Conservation (phyloP, 92 coral and sea anemone species). For the Parazoanthus darwini region DNA sequence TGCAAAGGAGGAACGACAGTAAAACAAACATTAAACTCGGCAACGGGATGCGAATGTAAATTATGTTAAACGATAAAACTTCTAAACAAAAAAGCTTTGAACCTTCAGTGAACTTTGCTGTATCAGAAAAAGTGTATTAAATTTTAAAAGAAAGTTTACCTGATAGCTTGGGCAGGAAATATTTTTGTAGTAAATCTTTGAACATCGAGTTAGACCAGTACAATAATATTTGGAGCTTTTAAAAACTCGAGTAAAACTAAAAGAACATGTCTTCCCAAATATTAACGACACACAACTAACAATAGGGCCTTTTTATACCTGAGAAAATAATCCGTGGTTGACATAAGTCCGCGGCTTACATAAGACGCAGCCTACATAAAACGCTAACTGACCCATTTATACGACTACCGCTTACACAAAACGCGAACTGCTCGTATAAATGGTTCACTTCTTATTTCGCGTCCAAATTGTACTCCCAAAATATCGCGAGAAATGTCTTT, state of each 20-base stretch:
- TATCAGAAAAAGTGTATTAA: not conserved
- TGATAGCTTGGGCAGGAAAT: not conserved
- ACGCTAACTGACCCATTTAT: too few species aligned
- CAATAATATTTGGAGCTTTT: not conserved
- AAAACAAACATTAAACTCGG: slow-evolving; percentile 25
- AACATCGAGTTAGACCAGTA: not conserved
- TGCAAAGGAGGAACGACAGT: slow-evolving; percentile 26
- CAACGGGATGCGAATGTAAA: slow-evolving; percentile 41
- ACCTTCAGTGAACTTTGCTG: not conserved
- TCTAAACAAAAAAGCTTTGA: not conserved
- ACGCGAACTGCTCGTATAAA: too few species aligned
- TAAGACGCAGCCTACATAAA: too few species aligned
- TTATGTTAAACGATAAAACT: slow-evolving; percentile 15
- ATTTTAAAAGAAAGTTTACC: not conserved
- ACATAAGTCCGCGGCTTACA: too few species aligned
- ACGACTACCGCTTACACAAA: too few species aligned
- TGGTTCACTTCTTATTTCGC: too few species aligned
- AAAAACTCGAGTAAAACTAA: not conserved
- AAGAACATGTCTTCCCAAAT: not conserved
- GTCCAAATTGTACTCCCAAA: too few species aligned
- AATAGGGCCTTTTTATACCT: too few species aligned
- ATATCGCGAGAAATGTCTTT: too few species aligned
- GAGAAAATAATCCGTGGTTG: too few species aligned
- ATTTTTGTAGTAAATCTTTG: slow-evolving; percentile 11
- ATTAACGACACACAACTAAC: not conserved